phyloP scores from a whole-genome alignment of 2,888 invertebrate species.

The Himalopsyche anomala region DNA sequence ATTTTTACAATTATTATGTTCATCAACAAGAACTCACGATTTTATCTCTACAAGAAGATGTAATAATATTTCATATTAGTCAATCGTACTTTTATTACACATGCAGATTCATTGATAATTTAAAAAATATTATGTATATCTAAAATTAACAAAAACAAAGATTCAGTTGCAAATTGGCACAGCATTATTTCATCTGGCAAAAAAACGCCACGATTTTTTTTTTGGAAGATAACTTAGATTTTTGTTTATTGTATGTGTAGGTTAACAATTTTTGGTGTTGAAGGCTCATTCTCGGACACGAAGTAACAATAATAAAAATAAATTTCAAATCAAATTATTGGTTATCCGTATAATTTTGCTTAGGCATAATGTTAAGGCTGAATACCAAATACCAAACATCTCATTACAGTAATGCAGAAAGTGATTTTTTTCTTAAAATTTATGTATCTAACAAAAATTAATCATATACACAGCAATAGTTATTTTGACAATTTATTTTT shows the following conservation, averaged over 20 bases:
- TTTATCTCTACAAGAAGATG: slow-evolving; percentile 14
- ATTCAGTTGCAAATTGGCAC: background rate
- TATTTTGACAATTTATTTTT: too few species aligned
- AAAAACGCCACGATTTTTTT: background rate
- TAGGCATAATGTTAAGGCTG: slow-evolving; percentile 17
- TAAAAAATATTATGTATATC: background rate
- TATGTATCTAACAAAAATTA: too few species aligned
- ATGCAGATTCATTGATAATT: slow-evolving; percentile 11
- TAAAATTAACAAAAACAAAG: background rate
- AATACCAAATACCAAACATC: slow-evolving; percentile 14
- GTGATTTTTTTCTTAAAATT: background rate
- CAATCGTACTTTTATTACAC: background rate
- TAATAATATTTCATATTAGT: background rate
- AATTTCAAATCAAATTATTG: slow-evolving; percentile 8
- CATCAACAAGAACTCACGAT: slow-evolving; percentile 17
- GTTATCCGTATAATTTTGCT: slow-evolving; percentile 8
- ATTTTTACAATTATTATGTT: background rate
- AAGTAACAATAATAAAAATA: slow-evolving; percentile 31
- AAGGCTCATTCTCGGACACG: slow-evolving; percentile 7
- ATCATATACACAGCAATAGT: too few species aligned
- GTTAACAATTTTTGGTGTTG: background rate
- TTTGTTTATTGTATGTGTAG: background rate
- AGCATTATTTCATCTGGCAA: background rate
- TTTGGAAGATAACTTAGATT: background rate
- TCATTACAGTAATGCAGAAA: background rate